phyloP scores from a whole-genome alignment of 2,888 invertebrate species.

The Acanthopleura granulata region DNA sequence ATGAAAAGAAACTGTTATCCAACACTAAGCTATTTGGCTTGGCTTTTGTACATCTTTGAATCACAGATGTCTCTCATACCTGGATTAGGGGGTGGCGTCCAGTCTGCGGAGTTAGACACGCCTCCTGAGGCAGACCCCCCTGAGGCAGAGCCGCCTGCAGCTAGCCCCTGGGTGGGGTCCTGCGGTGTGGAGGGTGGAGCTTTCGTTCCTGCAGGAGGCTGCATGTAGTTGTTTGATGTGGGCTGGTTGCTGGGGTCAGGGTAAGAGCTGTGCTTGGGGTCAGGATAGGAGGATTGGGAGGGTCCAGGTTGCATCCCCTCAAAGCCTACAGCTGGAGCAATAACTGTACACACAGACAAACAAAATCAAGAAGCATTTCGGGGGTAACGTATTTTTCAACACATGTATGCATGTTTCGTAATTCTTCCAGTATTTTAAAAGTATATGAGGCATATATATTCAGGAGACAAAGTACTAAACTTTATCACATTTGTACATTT shows the following conservation, averaged over 20 bases:
- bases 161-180: slow-evolving; percentile 29
- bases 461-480: too few relatives aligned
- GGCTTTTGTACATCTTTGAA: background rate
- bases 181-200: slow-evolving; percentile 50
- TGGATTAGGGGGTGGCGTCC: slow-evolving; percentile 53
- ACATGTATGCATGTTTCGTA: too few relatives aligned
- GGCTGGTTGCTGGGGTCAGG: slow-evolving; percentile 24
- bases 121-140: slow-evolving; percentile 15
- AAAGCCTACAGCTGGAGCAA: slow-evolving; percentile 11
- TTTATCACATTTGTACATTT: too few relatives aligned
- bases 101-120: slow-evolving; percentile 23
- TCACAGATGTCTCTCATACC: slow-evolving; percentile 31
- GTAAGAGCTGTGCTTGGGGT: slow-evolving; percentile 33
- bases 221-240: slow-evolving; percentile 2
- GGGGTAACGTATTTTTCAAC: too few relatives aligned
- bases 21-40: background rate
- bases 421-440: too few relatives aligned
- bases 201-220: slow-evolving; percentile 37
- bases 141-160: slow-evolving; percentile 11
- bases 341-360: too few relatives aligned
- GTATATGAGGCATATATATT: too few relatives aligned
- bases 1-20: too few relatives aligned
- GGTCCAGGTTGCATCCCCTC: slow-evolving; percentile 20
- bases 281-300: slow-evolving; percentile 28
- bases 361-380: too few relatives aligned